phyloP scores from a whole-genome alignment of 2,113 vertebrate species.

The Mesocricetus auratus region DNA sequence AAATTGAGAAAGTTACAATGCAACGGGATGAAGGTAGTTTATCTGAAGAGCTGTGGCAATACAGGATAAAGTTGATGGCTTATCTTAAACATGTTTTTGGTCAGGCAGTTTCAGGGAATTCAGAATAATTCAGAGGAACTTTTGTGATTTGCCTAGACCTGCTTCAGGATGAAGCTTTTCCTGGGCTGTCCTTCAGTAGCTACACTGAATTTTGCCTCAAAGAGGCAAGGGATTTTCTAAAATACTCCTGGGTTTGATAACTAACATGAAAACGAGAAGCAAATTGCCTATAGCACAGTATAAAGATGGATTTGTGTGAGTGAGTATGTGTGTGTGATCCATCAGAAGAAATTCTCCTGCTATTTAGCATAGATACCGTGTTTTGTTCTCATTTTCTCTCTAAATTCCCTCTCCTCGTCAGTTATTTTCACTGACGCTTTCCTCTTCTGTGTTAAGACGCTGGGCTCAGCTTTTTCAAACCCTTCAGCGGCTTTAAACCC shows the following conservation, averaged over 20 bases:
- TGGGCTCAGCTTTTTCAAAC: constrained; percentile 57
- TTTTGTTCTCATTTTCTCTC: constrained; percentile 26
- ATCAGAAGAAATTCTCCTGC: constrained; percentile 20
- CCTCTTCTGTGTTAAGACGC: constrained; percentile 46
- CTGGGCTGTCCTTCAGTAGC: constrained; percentile 30
- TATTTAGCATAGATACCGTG: constrained; percentile 2
- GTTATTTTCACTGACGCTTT: constrained; percentile 19
- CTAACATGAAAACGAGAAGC: constrained; percentile 3
- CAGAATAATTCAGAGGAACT: constrained; percentile 29
- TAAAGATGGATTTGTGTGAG: constrained; percentile 9
- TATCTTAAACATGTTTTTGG: not conserved
- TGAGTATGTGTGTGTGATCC: not conserved
- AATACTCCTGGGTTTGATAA: not conserved
- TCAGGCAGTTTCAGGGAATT: constrained; percentile 35
- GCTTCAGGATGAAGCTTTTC: constrained; percentile 43
- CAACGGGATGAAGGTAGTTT: not conserved
- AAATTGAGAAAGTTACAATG: not conserved
- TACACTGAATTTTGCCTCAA: constrained; percentile 22
- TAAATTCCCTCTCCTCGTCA: constrained; percentile 17
- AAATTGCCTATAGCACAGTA: not conserved
- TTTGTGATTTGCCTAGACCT: constrained; percentile 42
- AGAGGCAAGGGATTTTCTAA: constrained; percentile 47
- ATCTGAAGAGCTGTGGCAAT: not conserved
- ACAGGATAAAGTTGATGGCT: not conserved
- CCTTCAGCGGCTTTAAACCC: constrained; percentile 50